Evolutionary conservation across 2,797 vertebrate species (phyloP).

Genomic region (Ctenosaura bakeri): DNA sequence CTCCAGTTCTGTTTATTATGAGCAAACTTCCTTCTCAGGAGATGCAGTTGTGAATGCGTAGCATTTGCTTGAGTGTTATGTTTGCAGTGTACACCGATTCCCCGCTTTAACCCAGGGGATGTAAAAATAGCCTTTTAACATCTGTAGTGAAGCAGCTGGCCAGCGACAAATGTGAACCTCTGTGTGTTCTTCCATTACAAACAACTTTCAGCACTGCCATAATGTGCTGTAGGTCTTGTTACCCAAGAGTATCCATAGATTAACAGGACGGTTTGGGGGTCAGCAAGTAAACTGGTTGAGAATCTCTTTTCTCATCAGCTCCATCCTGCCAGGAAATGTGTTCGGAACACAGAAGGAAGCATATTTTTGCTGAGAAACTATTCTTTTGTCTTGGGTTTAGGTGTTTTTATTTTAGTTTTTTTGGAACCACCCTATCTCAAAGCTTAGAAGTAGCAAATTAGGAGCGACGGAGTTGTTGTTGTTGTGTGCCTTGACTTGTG

Average conservation of each 20-base stretch:
- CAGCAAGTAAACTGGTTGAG: neutral
- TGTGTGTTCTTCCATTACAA: constrained; percentile 41
- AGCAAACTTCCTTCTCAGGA: neutral
- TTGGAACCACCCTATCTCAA: neutral
- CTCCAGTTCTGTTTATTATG: constrained; percentile 20
- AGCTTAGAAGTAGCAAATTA: too few relatives aligned
- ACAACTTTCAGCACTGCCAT: neutral
- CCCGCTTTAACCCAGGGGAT: constrained; percentile 6
- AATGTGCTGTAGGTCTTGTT: constrained; percentile 16
- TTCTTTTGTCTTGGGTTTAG: neutral
- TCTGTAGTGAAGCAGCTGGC: constrained; percentile 44
- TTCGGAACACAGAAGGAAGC: neutral
- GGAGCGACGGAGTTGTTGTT: too few relatives aligned
- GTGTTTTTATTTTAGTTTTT: neutral
- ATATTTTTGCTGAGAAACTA: neutral
- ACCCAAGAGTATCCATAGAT: constrained; percentile 1
- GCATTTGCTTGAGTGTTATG: constrained; percentile 8
- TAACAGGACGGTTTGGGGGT: neutral
- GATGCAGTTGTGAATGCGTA: constrained; percentile 4
- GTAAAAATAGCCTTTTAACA: constrained; percentile 34
- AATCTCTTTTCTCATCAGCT: neutral
- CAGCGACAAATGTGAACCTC: constrained; percentile 17
- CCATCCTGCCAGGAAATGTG: neutral
- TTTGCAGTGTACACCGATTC: constrained; percentile 1
- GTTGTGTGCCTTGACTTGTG: too few relatives aligned